Evolutionary conservation across 2,797 vertebrate genomes (phyloP), one percentile per base, ranked within the genome.

Genomic region (Numenius phaeopus): DNA sequence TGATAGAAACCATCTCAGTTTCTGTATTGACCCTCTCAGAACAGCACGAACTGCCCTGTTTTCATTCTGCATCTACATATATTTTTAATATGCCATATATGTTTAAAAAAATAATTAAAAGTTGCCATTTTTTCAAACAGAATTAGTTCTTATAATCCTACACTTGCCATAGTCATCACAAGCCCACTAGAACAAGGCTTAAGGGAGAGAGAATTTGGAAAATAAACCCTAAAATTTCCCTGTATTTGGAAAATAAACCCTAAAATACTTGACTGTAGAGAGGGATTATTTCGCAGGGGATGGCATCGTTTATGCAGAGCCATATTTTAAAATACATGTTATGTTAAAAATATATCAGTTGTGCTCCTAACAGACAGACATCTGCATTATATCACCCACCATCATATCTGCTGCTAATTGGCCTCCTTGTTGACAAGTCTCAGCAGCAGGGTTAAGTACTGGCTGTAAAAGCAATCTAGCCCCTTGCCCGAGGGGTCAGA

Each of bases 361-460:
- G n/a, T 23, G 71, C 32, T 59, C 88, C 75, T 80, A 84, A 55
- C 39, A 72, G n/a, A 83, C 76, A 86, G 89, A 32, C 66, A 69
- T 84, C 91, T 95, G 83, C 59, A 73, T 94, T 89, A 23, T 94
- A 84, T 94, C 78, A 85, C 24, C 75, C 32, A 20, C 90, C 78
- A 29, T 92, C 75, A 5, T 89, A 71, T 57, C 78, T 93, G 86
- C 88, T 72, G 92, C 93, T 97, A 93, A 96, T 91, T 96, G 94
- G 93, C 34, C 69, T 78, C 88, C 83, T 89, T 94, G 93, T 87
- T 97, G 95, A 92, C 93, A 95, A 89, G 75, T 77, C 89, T 77
- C 76, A 69, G 90, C 83, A 72, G 81, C 71, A 46, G 94, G 94
- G 97, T 95, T 96, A 95, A 95, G 82, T 93, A 71, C 77, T 57